phyloP scores from a whole-genome alignment of 2,888 invertebrate species.

The Diaphora mendica region DNA sequence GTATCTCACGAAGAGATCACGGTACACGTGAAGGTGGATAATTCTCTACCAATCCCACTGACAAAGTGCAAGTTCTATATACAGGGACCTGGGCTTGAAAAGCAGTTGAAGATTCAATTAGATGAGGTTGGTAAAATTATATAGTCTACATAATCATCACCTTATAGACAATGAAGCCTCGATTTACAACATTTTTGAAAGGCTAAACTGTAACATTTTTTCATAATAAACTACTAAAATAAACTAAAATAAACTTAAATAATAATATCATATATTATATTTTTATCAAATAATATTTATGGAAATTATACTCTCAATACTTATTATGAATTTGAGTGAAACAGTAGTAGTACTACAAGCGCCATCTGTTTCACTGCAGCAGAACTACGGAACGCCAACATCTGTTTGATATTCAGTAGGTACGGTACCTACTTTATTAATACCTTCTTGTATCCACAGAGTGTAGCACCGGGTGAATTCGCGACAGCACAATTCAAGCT shows the following conservation, averaged over 20 bases:
- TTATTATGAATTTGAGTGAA: background rate
- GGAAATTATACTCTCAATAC: too few species aligned
- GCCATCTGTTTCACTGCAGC: constrained; percentile 45
- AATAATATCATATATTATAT: too few species aligned
- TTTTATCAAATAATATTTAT: too few species aligned
- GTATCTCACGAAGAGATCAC: constrained; percentile 83
- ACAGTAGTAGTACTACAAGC: constrained; percentile 14
- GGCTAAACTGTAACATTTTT: too few species aligned
- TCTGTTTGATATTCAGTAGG: background rate
- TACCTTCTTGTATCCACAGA: constrained; percentile 14
- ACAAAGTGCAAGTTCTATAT: constrained; percentile 92
- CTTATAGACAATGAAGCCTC: background rate
- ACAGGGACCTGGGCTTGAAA: constrained; percentile 93
- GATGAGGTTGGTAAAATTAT: constrained; percentile 81
- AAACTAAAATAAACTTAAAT: too few species aligned
- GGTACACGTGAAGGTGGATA: constrained; percentile 90
- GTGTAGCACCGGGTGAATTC: constrained; percentile 87
- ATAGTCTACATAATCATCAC: background rate
- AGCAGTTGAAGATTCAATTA: constrained; percentile 90
- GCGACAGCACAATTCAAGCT: constrained; percentile 92
- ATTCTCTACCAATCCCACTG: constrained; percentile 93
- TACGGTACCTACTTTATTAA: background rate
- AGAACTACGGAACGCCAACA: constrained; percentile 15
- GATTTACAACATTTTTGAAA: background rate
- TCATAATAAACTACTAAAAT: too few species aligned